These are phyloP conservation scores for Lepidurus couesii DNA, from an alignment of 1,140 invertebrate species.

Conservation along the genomic window DNA sequence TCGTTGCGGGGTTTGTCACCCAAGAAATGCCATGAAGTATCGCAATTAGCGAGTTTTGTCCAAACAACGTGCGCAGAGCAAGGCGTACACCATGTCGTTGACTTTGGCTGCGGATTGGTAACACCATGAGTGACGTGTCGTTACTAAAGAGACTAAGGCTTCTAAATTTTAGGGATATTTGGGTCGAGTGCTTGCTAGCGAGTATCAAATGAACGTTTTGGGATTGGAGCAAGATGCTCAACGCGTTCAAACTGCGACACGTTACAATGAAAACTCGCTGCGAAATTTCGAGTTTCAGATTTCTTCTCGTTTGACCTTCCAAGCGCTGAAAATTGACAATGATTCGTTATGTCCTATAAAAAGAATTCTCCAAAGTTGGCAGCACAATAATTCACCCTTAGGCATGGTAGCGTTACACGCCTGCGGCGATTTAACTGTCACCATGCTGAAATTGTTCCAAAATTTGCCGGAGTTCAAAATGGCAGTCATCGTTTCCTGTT, in stretches of 20 bases:
- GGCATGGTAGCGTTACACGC: slow-evolving; percentile 67
- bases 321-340: slow-evolving; percentile 23
- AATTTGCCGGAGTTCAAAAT: slow-evolving; percentile 53
- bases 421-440: slow-evolving; percentile 73
- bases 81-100: slow-evolving; percentile 57
- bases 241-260: slow-evolving; percentile 56
- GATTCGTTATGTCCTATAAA: neutral
- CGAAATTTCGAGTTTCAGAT: slow-evolving; percentile 45
- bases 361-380: neutral
- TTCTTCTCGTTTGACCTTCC: slow-evolving; percentile 41
- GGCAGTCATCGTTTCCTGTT: slow-evolving; percentile 72
- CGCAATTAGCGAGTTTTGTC: slow-evolving; percentile 41
- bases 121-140: slow-evolving; percentile 38
- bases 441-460: slow-evolving; percentile 63
- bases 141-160: slow-evolving; percentile 29
- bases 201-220: slow-evolving; percentile 58
- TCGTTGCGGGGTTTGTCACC: slow-evolving; percentile 34
- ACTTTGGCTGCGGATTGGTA: slow-evolving; percentile 74
- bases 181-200: slow-evolving; percentile 59
- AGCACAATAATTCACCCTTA: slow-evolving; percentile 36
- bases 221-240: slow-evolving; percentile 62
- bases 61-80: slow-evolving; percentile 40
- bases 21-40: slow-evolving; percentile 47
- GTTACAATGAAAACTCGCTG: slow-evolving; percentile 45
- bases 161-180: slow-evolving; percentile 60